These are phyloP conservation scores for Fratercula arctica DNA, from an alignment of 2,797 vertebrate species.

Conservation along the genomic window DNA sequence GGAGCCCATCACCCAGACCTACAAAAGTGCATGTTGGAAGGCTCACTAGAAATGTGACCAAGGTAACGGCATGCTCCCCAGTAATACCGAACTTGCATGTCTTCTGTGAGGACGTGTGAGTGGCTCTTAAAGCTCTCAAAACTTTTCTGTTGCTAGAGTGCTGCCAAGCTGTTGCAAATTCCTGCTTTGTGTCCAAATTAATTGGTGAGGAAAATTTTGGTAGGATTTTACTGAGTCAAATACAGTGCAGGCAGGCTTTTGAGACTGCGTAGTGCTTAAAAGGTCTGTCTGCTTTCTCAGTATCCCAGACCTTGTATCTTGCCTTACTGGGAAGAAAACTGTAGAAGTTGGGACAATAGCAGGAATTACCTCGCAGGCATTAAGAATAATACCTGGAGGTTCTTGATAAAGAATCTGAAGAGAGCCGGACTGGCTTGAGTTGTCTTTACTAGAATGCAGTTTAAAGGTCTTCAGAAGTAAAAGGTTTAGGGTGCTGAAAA, in stretches of 20 bases:
- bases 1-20: slow-evolving; percentile 92
- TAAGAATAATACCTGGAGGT: background rate
- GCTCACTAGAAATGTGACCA: slow-evolving; percentile 95
- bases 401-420: background rate
- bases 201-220: background rate
- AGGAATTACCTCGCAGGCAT: background rate
- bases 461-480: background rate
- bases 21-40: slow-evolving; percentile 95
- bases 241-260: background rate
- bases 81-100: background rate
- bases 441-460: background rate
- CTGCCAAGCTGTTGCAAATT: background rate
- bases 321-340: background rate
- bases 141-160: background rate
- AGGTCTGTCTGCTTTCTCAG: background rate
- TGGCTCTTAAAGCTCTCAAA: background rate
- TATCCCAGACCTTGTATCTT: background rate
- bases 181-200: background rate
- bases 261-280: background rate
- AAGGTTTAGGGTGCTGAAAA: background rate
- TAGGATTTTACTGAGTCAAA: background rate
- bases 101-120: fast-evolving
- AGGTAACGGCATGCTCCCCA: slow-evolving; percentile 75
- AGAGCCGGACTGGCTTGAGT: background rate
- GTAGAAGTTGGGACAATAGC: background rate